phyloP scores from a whole-genome alignment of 2,113 vertebrate species.

The Ceuthmochares aereus region DNA sequence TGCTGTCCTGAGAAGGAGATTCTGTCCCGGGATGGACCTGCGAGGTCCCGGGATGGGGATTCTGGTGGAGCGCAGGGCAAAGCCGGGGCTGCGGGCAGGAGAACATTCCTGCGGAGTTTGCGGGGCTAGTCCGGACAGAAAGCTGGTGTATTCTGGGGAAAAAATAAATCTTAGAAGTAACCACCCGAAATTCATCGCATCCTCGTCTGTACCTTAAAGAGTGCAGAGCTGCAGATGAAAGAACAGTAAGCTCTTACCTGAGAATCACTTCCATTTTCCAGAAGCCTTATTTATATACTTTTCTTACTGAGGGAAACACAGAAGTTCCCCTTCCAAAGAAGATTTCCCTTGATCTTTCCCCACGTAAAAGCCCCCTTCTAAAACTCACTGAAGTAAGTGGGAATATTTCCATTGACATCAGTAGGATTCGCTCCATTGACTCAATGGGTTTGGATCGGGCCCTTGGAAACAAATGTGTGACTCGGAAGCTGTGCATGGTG shows the following conservation, averaged over 20 bases:
- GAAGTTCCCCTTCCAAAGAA: neutral
- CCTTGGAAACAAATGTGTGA: neutral
- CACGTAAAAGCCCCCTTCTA: neutral
- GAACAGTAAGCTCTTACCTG: neutral
- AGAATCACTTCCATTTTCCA: neutral
- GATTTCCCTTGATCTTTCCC: neutral
- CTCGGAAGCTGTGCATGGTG: neutral
- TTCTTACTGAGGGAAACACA: neutral
- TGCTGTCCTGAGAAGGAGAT: neutral
- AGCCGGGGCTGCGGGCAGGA: neutral
- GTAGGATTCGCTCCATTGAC: neutral
- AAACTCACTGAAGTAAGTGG: neutral
- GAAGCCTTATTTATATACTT: neutral
- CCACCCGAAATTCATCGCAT: neutral
- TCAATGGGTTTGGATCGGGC: neutral
- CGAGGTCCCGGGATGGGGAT: neutral
- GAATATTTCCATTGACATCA: neutral
- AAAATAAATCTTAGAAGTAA: neutral
- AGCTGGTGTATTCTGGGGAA: neutral
- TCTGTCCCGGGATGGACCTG: neutral
- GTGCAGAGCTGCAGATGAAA: neutral
- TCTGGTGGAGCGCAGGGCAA: neutral
- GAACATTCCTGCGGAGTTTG: neutral
- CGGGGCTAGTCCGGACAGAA: neutral
- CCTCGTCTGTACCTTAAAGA: neutral